Conservation (phyloP, 2,888 invertebrate species). For the Chelonus formosanus region DNA sequence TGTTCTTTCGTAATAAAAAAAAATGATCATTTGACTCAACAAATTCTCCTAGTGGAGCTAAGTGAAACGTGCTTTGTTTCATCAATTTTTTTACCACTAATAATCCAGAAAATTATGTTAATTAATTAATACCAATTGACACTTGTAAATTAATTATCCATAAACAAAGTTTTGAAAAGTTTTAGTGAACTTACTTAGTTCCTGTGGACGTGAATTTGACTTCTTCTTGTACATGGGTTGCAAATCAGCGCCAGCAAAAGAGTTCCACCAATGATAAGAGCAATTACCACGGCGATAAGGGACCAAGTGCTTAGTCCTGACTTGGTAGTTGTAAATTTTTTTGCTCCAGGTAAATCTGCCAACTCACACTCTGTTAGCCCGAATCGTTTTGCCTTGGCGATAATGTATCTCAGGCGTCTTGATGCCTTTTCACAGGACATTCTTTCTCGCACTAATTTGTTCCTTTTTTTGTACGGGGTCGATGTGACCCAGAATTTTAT, state of each 20-base stretch:
- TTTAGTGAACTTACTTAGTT: constrained; percentile 5
- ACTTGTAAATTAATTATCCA: neutral
- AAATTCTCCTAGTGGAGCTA: neutral
- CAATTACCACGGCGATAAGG: constrained; percentile 43
- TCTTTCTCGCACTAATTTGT: constrained; percentile 6
- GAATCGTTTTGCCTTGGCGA: constrained; percentile 50
- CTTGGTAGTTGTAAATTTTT: constrained; percentile 48
- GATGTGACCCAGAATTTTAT: constrained; percentile 15
- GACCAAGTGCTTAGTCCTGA: constrained; percentile 45
- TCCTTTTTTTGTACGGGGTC: constrained; percentile 5
- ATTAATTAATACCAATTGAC: too few species aligned
- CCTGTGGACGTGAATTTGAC: constrained; percentile 34
- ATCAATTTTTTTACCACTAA: too few species aligned
- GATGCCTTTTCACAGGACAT: constrained; percentile 58
- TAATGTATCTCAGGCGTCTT: constrained; percentile 49
- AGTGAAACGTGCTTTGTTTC: too few species aligned
- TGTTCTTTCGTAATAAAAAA: constrained; percentile 6
- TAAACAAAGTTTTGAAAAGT: too few species aligned
- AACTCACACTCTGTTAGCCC: constrained; percentile 51
- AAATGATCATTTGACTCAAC: neutral
- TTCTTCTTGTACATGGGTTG: constrained; percentile 47
- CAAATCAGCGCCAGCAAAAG: constrained; percentile 49
- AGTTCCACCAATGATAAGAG: constrained; percentile 45
- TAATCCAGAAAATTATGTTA: too few species aligned
- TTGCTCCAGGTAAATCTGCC: constrained; percentile 48